These are phyloP conservation scores for Takifugu ocellatus DNA, from an alignment of 2,797 vertebrate genomes.

Conservation along the genomic window DNA sequence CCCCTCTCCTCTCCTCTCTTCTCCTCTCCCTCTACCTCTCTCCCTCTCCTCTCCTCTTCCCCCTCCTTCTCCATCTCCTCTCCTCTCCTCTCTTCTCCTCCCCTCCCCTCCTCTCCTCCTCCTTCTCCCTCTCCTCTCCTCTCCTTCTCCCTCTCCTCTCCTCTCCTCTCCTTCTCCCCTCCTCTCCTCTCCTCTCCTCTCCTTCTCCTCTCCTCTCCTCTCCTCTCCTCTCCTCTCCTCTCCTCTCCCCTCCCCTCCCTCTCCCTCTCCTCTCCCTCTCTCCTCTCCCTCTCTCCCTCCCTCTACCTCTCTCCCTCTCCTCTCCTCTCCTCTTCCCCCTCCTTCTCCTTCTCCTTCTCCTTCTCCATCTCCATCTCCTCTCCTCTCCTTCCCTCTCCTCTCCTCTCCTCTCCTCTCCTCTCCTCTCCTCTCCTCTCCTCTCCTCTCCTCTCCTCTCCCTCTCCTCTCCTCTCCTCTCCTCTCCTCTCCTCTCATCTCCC, in stretches of 20 bases:
- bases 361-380: not conserved
- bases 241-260: too few relatives aligned
- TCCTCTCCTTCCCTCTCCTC: too few relatives aligned
- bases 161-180: too few relatives aligned
- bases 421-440: too few relatives aligned
- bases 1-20: not conserved
- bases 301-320: too few relatives aligned
- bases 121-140: not conserved
- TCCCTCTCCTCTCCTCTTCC: too few relatives aligned
- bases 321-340: not conserved
- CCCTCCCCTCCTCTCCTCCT: too few relatives aligned
- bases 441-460: not conserved
- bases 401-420: too few relatives aligned
- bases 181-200: not conserved
- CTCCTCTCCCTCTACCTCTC: not conserved
- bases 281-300: not conserved
- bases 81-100: too few relatives aligned
- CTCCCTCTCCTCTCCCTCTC: too few relatives aligned
- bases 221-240: too few relatives aligned
- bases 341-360: not conserved
- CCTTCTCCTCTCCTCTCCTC: not conserved
- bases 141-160: not conserved
- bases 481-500: not conserved
- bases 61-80: too few relatives aligned
- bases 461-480: not conserved